Base-by-base conservation (phyloP, 2,888 invertebrate genomes). In the Brenthis ino region DNA sequence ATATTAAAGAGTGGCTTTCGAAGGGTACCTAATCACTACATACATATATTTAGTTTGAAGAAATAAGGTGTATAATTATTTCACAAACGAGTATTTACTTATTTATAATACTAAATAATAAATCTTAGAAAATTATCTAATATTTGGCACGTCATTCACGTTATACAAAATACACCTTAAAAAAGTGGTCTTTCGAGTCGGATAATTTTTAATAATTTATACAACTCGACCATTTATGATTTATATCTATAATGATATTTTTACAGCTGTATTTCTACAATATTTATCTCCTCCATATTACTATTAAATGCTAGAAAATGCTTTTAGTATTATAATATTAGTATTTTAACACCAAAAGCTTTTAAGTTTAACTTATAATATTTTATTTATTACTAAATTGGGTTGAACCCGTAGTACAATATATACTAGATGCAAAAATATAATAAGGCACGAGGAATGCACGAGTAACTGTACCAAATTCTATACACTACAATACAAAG, bases 361-460 rank as follows among this genome's bases (percentile, higher is more conserved):
- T 16, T 51, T 65, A 65, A 65, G 57, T 61, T 65, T 24, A 69
- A 64, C 65, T 70, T 56, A 65, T 57, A 33, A 24, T 60, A 20
- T 24, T 58, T 53, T 54, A 66, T 64, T 65, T 51, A 14, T 57
- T 58, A 55, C 43, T 65, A 70, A 37, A 11, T 66, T 65, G 72
- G 69, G 72, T 70, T 58, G 51, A 64, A 65, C 69, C 71, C 71
- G 56, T 64, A 64, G 53, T 16, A 53, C 28, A 68, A 53, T 16
- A 61, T 24, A 48, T 28, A 55, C 64, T 56, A 63, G 53, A 71
- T 63, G 24, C 55, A 55, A 65, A 51, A 51, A 70, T 76, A 58
- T 48, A 79, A 80, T 88, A 91, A 92, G 92, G 92, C 92, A 92
- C 91, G 80, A 80, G 87, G 92, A 93, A 93, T 92, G 92, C 92